Evolutionary conservation across 1,140 invertebrate species (phyloP).

Genomic region (Lasioglossum albipes): DNA sequence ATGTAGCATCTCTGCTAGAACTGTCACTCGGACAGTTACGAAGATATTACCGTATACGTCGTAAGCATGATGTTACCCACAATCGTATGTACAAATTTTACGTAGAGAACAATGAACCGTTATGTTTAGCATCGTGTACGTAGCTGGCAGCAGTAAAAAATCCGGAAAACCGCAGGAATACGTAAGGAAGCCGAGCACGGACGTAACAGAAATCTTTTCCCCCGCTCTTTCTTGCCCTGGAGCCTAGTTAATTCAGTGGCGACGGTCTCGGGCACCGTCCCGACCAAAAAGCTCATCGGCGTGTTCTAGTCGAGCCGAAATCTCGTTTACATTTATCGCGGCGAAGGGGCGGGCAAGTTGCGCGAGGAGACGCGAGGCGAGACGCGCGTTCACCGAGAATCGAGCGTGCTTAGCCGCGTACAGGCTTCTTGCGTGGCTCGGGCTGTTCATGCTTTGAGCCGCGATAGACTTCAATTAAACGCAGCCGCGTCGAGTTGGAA

Average conservation of each 20-base stretch:
- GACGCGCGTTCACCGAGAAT: neutral
- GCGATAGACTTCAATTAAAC: constrained; percentile 65
- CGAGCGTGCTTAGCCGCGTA: constrained; percentile 11
- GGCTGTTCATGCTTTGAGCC: constrained; percentile 57
- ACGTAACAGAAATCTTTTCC: neutral
- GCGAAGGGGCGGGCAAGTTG: neutral
- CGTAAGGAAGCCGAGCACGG: neutral
- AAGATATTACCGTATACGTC: too few relatives aligned
- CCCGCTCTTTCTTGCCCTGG: neutral
- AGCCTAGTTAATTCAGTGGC: constrained; percentile 22
- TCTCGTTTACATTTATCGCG: constrained; percentile 56
- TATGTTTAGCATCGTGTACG: too few relatives aligned
- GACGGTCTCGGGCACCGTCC: neutral
- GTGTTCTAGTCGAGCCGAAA: constrained; percentile 13
- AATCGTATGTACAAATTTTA: too few relatives aligned
- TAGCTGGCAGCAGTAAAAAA: too few relatives aligned
- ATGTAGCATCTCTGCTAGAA: too few relatives aligned
- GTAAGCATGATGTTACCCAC: too few relatives aligned
- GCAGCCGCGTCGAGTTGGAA: constrained; percentile 50
- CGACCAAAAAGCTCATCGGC: constrained; percentile 43
- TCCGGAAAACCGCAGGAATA: too few relatives aligned
- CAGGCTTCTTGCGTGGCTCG: constrained; percentile 31
- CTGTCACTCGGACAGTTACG: too few relatives aligned
- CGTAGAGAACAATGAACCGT: too few relatives aligned
- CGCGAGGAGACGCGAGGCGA: neutral